Conservation (phyloP, 2,888 invertebrate species). For the Crepidodera aurea region DNA sequence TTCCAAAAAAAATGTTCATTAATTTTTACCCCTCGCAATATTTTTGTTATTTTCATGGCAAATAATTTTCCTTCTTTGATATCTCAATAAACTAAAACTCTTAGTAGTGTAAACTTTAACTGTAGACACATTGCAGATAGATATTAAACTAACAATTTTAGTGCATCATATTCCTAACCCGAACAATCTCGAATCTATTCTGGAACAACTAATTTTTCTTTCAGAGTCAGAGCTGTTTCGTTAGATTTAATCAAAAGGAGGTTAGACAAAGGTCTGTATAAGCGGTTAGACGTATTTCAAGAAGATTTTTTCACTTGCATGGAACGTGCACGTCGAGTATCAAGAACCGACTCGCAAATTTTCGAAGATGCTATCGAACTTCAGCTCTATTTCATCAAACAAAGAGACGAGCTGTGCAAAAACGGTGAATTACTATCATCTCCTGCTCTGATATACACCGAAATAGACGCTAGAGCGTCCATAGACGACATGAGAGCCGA, state of each 20-base stretch:
- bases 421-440: constrained; percentile 82
- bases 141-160: no score
- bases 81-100: no score
- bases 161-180: no score
- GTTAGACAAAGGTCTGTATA: constrained; percentile 90
- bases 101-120: no score
- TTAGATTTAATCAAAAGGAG: constrained; percentile 93
- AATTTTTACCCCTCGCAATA: no score
- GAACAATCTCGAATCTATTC: neutral
- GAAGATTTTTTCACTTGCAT: constrained; percentile 95
- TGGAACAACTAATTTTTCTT: no score
- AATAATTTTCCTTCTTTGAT: no score
- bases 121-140: no score
- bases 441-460: constrained; percentile 84
- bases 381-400: constrained; percentile 88
- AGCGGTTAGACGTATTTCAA: constrained; percentile 93
- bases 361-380: constrained; percentile 96
- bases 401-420: constrained; percentile 76
- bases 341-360: constrained; percentile 87
- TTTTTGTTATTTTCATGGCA: no score
- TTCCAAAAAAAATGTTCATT: no score
- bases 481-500: constrained; percentile 80
- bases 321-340: constrained; percentile 85
- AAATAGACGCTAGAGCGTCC: constrained; percentile 76
- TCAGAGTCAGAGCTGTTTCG: constrained; percentile 82